Evolutionary conservation across 2,797 vertebrate genomes (phyloP).

Genomic region (Craterocephalus amniculus): DNA sequence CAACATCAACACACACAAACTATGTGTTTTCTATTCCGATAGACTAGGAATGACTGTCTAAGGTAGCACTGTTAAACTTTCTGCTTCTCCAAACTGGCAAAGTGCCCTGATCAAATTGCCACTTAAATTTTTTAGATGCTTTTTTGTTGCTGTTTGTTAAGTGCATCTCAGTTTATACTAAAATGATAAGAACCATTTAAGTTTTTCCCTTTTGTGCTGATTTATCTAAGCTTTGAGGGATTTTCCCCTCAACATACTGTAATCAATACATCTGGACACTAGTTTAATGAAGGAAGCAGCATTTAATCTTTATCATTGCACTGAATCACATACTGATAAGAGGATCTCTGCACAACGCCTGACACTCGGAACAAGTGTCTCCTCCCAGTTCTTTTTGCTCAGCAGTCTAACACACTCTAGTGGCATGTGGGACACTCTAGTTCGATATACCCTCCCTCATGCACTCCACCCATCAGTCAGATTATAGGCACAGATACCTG

Average conservation of each 20-base stretch:
- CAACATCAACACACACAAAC: no score
- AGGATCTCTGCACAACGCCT: background rate
- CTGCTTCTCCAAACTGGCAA: background rate
- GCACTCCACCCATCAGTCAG: constrained; percentile 73
- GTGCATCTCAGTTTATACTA: background rate
- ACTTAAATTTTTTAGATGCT: no score
- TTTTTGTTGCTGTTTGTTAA: no score
- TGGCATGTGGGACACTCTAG: constrained; percentile 66
- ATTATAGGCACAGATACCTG: constrained; percentile 75
- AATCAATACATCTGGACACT: constrained; percentile 12
- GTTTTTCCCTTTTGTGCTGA: background rate
- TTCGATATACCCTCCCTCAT: constrained; percentile 64
- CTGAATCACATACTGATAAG: constrained; percentile 32
- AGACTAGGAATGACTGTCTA: no score
- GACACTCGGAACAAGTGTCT: constrained; percentile 5
- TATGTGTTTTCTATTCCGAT: no score
- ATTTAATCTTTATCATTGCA: constrained; percentile 22
- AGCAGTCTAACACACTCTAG: constrained; percentile 66
- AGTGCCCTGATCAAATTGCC: background rate
- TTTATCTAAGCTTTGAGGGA: background rate
- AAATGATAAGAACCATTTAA: background rate
- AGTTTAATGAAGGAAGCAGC: constrained; percentile 4
- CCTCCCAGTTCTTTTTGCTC: constrained; percentile 61
- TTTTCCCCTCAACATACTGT: background rate
- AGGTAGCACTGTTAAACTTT: no score